Evolutionary conservation across 30 jellyfish, hydroid and myxozoan species (phyloP), one percentile per base, ranked within the genome.

Genomic region (Turritopsis rubra): DNA sequence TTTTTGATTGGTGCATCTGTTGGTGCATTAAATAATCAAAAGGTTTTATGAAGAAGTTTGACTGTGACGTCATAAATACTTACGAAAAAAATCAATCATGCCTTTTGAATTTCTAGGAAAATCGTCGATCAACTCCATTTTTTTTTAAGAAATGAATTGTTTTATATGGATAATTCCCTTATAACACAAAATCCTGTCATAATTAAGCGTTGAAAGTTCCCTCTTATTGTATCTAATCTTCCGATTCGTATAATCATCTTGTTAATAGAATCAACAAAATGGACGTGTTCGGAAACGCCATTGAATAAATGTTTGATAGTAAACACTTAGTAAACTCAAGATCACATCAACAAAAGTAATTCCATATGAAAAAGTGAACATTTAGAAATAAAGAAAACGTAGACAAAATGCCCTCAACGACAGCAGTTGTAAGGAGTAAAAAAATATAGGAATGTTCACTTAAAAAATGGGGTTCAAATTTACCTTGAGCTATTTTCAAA

Each of bases 61-160:
- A 68, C 28, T 68, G 77, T 22, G 19, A 0, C 16, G 30, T 68
- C 77, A 68, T 22, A 13, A 41, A 41, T 41, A 68, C 77, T 68
- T 68, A 68, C 77, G 77, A 68, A 68, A 68, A 1, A 68, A 68
- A 68, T 68, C 77, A 22, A 68, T 68, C 77, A 68, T 68, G 28
- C 77, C 77, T 27, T 68, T 68, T 8, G 77, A 68, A 23, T 23
- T 68, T 68, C 77, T 9, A 7, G 77, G 77, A 68, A 68, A 68
- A 68, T 68, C 77, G 77, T 68, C 77, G 19, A 41, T 41, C 60
- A 41, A 3, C 60, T 41, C 60, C 60, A 41, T 41, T 41, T 41
- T 41, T 41, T 41, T 41, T 41, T 41, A 41, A 41, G 60, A 41
- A 41, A 41, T 5, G 5, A 41, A 41, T 41, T 13, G 60, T 41